Evolutionary conservation across 1,140 invertebrate genomes (phyloP).

Genomic region (Psix sp.): DNA sequence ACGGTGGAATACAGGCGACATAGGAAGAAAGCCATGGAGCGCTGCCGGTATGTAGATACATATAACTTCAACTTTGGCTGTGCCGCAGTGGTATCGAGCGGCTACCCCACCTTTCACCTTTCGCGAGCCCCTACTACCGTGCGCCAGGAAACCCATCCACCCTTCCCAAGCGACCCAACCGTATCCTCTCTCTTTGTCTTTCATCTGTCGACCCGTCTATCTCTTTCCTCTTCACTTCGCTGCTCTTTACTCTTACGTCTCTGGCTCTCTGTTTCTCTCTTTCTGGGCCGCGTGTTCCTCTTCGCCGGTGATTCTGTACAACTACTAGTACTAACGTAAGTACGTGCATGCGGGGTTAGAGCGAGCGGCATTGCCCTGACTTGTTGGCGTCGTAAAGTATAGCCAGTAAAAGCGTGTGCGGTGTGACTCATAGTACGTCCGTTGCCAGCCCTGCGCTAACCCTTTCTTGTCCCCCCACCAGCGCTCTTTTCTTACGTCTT

Average conservation of each 20-base stretch:
- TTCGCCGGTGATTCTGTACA: constrained; percentile 46
- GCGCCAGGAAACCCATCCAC: constrained; percentile 40
- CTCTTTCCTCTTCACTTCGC: not conserved
- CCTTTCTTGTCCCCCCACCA: not conserved
- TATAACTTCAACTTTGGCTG: constrained; percentile 73
- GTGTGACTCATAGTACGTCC: constrained; percentile 15
- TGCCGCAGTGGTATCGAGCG: constrained; percentile 77
- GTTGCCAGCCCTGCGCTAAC: not conserved
- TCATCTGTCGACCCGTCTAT: constrained; percentile 6
- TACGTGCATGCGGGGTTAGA: constrained; percentile 38
- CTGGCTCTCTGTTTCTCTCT: not conserved
- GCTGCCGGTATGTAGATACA: constrained; percentile 52
- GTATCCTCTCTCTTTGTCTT: constrained; percentile 4
- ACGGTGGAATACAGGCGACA: constrained; percentile 33
- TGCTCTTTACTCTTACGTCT: too few species aligned
- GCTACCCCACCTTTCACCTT: constrained; percentile 67
- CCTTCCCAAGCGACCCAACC: constrained; percentile 47
- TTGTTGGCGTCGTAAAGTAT: constrained; percentile 46
- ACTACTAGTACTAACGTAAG: constrained; percentile 43
- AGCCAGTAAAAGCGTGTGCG: constrained; percentile 5
- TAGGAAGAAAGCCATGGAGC: constrained; percentile 52
- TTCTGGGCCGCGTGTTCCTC: constrained; percentile 23
- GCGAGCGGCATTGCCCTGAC: constrained; percentile 18
- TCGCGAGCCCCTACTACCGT: constrained; percentile 44
- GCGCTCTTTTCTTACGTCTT: too few species aligned